Conservation (phyloP, 2,888 invertebrate genomes). For the Apomyelois bistriatella region DNA sequence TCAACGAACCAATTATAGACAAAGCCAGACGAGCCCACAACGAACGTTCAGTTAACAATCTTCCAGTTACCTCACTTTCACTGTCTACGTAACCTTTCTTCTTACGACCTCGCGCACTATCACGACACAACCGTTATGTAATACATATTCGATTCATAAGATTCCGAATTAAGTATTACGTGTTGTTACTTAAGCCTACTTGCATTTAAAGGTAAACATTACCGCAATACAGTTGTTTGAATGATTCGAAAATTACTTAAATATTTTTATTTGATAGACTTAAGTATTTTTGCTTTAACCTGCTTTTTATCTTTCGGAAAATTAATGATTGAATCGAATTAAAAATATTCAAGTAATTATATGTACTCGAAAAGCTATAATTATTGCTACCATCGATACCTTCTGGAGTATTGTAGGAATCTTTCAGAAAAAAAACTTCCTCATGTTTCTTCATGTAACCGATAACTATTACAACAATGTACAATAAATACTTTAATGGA, state of each 20-base stretch:
- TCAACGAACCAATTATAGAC: neutral
- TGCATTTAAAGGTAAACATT: neutral
- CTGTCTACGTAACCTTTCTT: constrained; percentile 58
- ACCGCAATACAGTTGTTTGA: neutral
- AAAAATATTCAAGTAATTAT: too few species aligned
- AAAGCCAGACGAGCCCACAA: constrained; percentile 27
- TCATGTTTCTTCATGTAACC: too few species aligned
- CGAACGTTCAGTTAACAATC: constrained; percentile 29
- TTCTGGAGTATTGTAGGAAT: too few species aligned
- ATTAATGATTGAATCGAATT: too few species aligned
- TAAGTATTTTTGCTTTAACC: neutral
- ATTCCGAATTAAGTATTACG: constrained; percentile 14
- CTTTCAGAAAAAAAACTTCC: too few species aligned
- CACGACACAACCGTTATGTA: constrained; percentile 40
- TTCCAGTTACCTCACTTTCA: constrained; percentile 47
- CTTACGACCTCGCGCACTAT: constrained; percentile 53
- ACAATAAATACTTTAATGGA: too few species aligned
- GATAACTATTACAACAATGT: too few species aligned
- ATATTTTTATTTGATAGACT: too few species aligned
- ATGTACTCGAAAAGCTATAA: too few species aligned
- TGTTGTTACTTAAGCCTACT: constrained; percentile 1
- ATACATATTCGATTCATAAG: constrained; percentile 25
- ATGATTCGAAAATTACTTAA: neutral
- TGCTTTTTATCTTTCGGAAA: neutral
- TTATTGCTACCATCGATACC: too few species aligned